These are phyloP conservation scores for Pachyramphus minor DNA, from an alignment of 2,113 vertebrate genomes.

Conservation along the genomic window DNA sequence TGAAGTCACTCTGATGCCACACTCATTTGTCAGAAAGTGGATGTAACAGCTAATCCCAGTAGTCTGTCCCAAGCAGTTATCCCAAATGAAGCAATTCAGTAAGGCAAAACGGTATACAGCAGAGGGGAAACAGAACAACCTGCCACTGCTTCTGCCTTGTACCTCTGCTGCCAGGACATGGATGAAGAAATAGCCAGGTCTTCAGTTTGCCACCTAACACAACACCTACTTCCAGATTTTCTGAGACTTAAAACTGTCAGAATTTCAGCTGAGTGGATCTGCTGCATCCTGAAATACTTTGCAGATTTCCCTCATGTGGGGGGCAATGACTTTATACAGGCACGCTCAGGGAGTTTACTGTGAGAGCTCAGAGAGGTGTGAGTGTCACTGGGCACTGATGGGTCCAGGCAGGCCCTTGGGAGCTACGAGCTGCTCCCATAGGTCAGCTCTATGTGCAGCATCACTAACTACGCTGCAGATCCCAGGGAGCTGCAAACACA, in stretches of 20 bases:
- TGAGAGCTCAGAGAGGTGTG: neutral
- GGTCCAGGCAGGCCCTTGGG: too few species aligned
- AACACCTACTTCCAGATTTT: neutral
- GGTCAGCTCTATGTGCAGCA: neutral
- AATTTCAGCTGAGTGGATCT: neutral
- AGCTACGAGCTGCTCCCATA: neutral
- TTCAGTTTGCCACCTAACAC: neutral
- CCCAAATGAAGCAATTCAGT: neutral
- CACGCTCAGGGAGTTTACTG: neutral
- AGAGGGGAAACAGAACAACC: neutral
- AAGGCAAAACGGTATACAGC: neutral
- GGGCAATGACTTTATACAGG: neutral
- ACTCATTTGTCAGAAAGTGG: neutral
- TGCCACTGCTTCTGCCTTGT: neutral
- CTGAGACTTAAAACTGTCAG: neutral
- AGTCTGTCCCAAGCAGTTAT: neutral
- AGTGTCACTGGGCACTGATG: fast-evolving
- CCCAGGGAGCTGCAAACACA: neutral
- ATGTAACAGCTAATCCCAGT: neutral
- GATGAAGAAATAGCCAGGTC: neutral
- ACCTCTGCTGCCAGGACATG: neutral
- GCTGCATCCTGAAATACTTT: neutral
- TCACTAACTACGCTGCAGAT: neutral
- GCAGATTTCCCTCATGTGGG: neutral
- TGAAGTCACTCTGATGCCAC: neutral